A percentile compares a stretch with the other conserved stretches of the same genome.
phyloP scores from a whole-genome alignment of 2,113 vertebrate species.

The Tragelaphus strepsiceros region DNA sequence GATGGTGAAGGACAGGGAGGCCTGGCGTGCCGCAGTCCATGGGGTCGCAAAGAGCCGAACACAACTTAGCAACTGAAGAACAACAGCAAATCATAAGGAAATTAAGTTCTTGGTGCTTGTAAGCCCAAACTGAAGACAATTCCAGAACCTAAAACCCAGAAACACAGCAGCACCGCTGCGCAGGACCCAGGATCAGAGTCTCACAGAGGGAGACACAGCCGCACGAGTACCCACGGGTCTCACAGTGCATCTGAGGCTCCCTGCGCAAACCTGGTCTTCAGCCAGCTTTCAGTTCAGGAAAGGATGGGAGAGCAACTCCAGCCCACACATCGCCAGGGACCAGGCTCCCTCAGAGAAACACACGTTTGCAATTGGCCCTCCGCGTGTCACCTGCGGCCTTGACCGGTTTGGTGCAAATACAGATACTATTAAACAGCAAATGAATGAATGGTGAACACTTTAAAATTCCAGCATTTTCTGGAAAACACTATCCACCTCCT shows the following conservation, averaged over 20 bases:
- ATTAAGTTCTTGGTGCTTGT: too few relatives aligned
- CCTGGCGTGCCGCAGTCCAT: not conserved
- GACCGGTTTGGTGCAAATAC: not conserved
- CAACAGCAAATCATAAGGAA: not conserved
- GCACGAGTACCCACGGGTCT: accelerated
- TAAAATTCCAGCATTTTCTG: not conserved
- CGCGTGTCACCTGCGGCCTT: accelerated
- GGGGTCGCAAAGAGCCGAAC: not conserved
- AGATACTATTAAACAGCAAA: not conserved
- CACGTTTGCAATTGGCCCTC: accelerated
- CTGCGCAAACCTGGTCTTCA: not conserved
- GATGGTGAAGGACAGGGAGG: not conserved
- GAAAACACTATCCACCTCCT: not conserved
- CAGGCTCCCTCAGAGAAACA: accelerated
- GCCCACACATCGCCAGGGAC: not conserved
- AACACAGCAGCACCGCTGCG: accelerated
- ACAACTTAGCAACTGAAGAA: not conserved
- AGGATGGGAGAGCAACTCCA: accelerated
- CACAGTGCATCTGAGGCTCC: accelerated
- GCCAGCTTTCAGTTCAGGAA: too few relatives aligned
- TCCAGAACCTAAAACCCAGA: not conserved
- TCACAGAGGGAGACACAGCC: accelerated
- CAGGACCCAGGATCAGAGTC: too few relatives aligned
- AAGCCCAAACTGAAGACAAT: not conserved
- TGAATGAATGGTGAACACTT: not conserved